phyloP scores from a whole-genome alignment of 2,113 vertebrate species.

The human region GRCh38 chr21:26755001-26755500 shows the following conservation, averaged over 20 bases:
- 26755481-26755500: not conserved
- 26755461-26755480: not conserved
- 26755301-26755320: not conserved
- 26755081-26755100: not conserved
- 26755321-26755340: not conserved
- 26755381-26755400: not conserved
- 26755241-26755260: not conserved
- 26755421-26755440: not conserved
- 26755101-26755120: not conserved
- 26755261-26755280: not conserved
- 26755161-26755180: not conserved
- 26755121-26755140: not conserved
- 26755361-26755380: not conserved
- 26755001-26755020: not conserved
- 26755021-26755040: not conserved
- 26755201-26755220: not conserved
- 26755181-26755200: not conserved
- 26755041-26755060: not conserved
- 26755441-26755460: not conserved
- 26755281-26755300: not conserved
- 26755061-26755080: not conserved
- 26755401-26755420: not conserved
- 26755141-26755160: not conserved
- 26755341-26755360: not conserved
- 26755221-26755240: not conserved